These are phyloP conservation scores for Seriola aureovittata DNA, from an alignment of 2,113 vertebrate species.

Conservation along the genomic window DNA sequence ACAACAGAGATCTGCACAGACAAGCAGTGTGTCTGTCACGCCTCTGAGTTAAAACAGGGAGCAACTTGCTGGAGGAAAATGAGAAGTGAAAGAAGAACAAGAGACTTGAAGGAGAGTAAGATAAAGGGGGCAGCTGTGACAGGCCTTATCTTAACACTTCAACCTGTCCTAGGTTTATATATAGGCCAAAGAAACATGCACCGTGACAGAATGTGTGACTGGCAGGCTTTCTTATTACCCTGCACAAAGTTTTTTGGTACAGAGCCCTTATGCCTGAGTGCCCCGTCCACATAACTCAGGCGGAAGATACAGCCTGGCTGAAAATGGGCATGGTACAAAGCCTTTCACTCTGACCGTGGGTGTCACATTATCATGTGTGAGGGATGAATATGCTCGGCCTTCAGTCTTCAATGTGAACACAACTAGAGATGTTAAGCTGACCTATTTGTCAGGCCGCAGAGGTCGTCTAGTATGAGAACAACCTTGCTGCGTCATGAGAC, in stretches of 20 bases:
- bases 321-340: slow-evolving; percentile 42
- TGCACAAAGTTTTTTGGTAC: slow-evolving; percentile 32
- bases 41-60: slow-evolving; percentile 15
- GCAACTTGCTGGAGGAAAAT: slow-evolving; percentile 28
- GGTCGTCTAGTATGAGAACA: slow-evolving; percentile 35
- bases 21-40: slow-evolving; percentile 46
- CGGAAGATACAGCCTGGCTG: slow-evolving; percentile 33
- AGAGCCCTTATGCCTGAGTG: slow-evolving; percentile 16
- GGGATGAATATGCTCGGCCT: slow-evolving; percentile 29
- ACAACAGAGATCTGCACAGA: slow-evolving; percentile 54
- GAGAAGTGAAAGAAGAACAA: slow-evolving; percentile 73
- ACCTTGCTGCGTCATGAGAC: slow-evolving; percentile 63
- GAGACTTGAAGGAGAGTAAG: slow-evolving; percentile 29
- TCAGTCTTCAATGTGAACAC: slow-evolving; percentile 29
- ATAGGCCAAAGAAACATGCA: slow-evolving; percentile 51
- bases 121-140: slow-evolving; percentile 37
- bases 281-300: slow-evolving; percentile 33
- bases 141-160: slow-evolving; percentile 71
- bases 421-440: slow-evolving; percentile 26
- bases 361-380: slow-evolving; percentile 57
- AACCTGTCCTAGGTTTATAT: slow-evolving; percentile 66
- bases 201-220: slow-evolving; percentile 25
- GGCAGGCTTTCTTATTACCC: slow-evolving; percentile 25
- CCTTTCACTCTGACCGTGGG: slow-evolving; percentile 46
- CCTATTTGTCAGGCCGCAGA: slow-evolving; percentile 49